Base-by-base conservation (phyloP, 2,888 invertebrate genomes). In the Caenorhabditis auriculariae region DNA sequence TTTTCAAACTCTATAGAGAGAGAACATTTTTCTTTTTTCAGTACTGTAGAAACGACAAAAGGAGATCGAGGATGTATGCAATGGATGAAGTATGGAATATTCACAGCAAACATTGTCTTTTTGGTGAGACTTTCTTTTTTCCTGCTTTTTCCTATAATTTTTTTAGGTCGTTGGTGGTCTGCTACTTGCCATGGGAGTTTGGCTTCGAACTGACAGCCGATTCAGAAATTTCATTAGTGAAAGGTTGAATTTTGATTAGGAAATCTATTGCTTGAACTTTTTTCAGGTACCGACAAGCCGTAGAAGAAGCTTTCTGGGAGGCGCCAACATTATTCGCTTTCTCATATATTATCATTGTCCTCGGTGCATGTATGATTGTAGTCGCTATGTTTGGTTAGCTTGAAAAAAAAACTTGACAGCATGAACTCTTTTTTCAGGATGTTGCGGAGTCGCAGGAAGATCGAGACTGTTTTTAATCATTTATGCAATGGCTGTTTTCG, bases 191-290 rank as follows among this genome's bases (percentile, higher is more conserved):
- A 56, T 76, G 51, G 79, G 80, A 37, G 57, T 69, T 3, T 80
- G 79, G 78, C 62, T 80, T 17, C 59, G 78, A 35, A 72, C 72
- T 9, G 80, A 79, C 61, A 72, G 74, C 44, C 68, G 78, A 29
- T 81, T 81, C 54, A 59, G 78, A 15, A 73, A 79, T 32, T 81
- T 81, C 54, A 65, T 81, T 29, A 79, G 78, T 48, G 81, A 81
- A 50, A 56, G 80, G 60, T 68, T 26, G 35, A 7, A 2, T 41
- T 48, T 38, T 32, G 19, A 24, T 19, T 45, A 15, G 17, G 17
- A 35, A 28, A 15, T 41, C 42, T 24, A 27, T 23, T 19, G 19
- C 15, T 27, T 15, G 19, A 53, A 53, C n/a, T 23, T 28, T 27
- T 55, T 59, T 23, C 50, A 70, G 70, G 44, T 79, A 79, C 51